phyloP scores from a whole-genome alignment of 2,888 invertebrate genomes.

The Dolomedes plantarius region DNA sequence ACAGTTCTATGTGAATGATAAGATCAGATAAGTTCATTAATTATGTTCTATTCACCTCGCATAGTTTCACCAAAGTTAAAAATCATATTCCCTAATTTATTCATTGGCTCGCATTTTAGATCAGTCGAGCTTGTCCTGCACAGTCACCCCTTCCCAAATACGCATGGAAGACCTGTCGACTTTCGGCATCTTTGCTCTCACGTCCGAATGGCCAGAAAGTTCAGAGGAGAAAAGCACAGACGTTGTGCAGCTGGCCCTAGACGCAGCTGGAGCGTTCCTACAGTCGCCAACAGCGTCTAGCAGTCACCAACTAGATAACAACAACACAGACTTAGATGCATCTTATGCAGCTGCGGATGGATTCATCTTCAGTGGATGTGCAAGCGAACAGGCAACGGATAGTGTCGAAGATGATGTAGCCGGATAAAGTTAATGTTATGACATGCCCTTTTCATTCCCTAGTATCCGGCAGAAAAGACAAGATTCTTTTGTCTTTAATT shows the following conservation, averaged over 20 bases:
- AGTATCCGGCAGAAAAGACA: too few species aligned
- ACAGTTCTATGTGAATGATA: too few species aligned
- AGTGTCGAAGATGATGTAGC: background rate
- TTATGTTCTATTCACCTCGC: too few species aligned
- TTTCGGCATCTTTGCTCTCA: conserved; percentile 32
- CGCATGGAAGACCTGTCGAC: conserved; percentile 41
- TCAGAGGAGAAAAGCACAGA: conserved; percentile 31
- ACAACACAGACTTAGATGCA: background rate
- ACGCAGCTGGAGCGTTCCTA: conserved; percentile 44
- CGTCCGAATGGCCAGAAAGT: conserved; percentile 42
- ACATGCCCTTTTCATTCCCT: too few species aligned
- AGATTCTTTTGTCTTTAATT: too few species aligned
- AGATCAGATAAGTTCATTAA: too few species aligned
- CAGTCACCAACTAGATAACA: background rate
- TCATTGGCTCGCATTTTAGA: too few species aligned
- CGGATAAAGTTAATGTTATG: background rate
- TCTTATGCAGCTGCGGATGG: background rate
- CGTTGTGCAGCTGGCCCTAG: conserved; percentile 53
- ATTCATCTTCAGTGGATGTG: background rate
- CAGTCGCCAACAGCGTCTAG: background rate
- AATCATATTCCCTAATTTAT: too few species aligned
- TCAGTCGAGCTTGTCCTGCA: background rate
- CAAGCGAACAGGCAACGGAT: background rate
- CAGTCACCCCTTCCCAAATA: conserved; percentile 17
- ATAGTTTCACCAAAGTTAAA: too few species aligned